Evolutionary conservation across 2,888 invertebrate genomes (phyloP), one percentile per base, ranked within the genome.

Genomic region (Tachina fera): DNA sequence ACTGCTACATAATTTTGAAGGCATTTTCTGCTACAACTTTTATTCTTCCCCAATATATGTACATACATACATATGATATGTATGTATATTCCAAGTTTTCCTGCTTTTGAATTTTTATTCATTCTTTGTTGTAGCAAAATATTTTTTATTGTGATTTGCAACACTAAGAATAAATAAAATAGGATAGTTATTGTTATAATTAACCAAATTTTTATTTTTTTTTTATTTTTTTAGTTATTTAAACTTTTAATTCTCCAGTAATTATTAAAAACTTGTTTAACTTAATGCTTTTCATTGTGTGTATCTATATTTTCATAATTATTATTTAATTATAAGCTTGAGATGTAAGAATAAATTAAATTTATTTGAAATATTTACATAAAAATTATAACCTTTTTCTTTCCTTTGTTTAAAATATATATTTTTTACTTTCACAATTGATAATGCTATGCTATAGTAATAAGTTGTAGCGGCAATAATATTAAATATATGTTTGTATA

Each of bases 291-390:
- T 47, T 79, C 49, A 9, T 61, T 61, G 58, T 70, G 47, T 76
- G 19, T 63, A 41, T 76, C 19, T 63, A 22, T 56, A 41, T 56
- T 72, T 84, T 45, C 68, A 83, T 75, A 31, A 41, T 70, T 70
- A 49, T 43, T 74, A 75, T 86, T 51, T 61, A 77, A 77, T 72
- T 82, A 85, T 71, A 78, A 72, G 71, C 83, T 76, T 79, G 60
- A 75, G 75, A 80, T 83, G 76, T 77, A 80, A 79, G 60, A 82
- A 75, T 76, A 86, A 86, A 79, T 86, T 63, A 86, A 76, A 56
- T 86, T 75, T 79, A 49, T 86, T 76, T 83, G 67, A 72, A 58
- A 74, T 83, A 82, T 86, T 77, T 81, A 86, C 79, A 86, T 70
- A 58, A 65, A 83, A 71, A 31, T 60, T 70, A 22, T 71, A 22